These are phyloP conservation scores for Spilarctia lutea DNA, from an alignment of 2,888 invertebrate species.

Conservation along the genomic window DNA sequence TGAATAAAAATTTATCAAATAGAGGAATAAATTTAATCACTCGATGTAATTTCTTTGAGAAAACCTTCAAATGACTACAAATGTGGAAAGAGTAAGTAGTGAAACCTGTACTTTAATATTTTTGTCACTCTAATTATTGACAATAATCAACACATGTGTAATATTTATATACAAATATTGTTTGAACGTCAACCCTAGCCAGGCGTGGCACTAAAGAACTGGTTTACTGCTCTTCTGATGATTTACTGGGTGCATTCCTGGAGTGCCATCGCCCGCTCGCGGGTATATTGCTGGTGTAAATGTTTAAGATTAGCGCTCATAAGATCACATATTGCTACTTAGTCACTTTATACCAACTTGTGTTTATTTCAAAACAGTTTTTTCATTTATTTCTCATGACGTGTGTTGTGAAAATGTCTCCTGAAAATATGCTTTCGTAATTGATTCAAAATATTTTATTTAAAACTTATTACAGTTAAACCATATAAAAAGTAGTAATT, in stretches of 20 bases:
- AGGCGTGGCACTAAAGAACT: constrained; percentile 70
- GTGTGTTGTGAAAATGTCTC: neutral
- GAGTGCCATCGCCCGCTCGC: constrained; percentile 61
- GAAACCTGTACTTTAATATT: neutral
- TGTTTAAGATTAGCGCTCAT: constrained; percentile 64
- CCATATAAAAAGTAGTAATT: neutral
- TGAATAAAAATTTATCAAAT: neutral
- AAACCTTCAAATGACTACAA: neutral
- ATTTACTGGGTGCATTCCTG: constrained; percentile 82
- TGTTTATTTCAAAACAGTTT: neutral
- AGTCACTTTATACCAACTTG: constrained; percentile 31
- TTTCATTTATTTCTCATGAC: neutral
- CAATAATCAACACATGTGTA: neutral
- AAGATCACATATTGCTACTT: constrained; percentile 57
- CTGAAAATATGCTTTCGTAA: neutral
- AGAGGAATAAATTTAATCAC: neutral
- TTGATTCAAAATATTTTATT: neutral
- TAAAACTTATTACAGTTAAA: neutral
- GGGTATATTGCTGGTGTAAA: constrained; percentile 65
- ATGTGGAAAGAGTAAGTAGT: neutral
- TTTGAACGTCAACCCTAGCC: constrained; percentile 51
- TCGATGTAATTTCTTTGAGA: neutral
- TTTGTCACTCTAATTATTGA: neutral
- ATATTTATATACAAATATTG: constrained; percentile 4
- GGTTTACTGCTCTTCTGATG: constrained; percentile 77